Conservation (phyloP, 2,888 invertebrate genomes). For the Nudaria mundana region DNA sequence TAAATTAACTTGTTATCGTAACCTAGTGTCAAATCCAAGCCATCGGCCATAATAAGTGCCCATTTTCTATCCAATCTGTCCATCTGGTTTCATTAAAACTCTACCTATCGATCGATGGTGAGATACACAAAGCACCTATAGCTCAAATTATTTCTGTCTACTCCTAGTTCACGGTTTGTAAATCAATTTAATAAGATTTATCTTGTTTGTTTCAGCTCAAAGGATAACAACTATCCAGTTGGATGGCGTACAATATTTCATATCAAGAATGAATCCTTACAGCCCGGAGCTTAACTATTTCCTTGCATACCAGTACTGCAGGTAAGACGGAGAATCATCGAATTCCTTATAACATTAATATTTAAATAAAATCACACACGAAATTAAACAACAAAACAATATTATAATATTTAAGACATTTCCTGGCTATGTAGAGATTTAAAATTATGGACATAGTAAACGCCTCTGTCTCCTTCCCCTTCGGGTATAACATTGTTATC, state of each 20-base stretch:
- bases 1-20: no score
- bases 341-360: neutral
- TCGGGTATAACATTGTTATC: neutral
- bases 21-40: no score
- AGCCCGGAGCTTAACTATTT: constrained; percentile 93
- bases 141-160: neutral
- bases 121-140: no score
- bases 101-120: no score
- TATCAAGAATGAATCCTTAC: constrained; percentile 93
- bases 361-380: neutral
- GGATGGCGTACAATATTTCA: constrained; percentile 92
- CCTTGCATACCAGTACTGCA: constrained; percentile 93
- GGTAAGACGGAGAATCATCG: constrained; percentile 48
- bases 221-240: constrained; percentile 93
- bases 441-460: neutral
- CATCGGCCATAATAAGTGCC: no score
- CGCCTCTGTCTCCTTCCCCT: neutral
- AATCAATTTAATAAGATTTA: neutral
- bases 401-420: no score
- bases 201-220: constrained; percentile 83
- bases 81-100: no score
- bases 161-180: no score
- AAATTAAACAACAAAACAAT: no score
- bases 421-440: no score
- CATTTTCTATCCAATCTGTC: no score